Base-by-base conservation (phyloP, 2,888 invertebrate genomes). In the Papilio gigon region DNA sequence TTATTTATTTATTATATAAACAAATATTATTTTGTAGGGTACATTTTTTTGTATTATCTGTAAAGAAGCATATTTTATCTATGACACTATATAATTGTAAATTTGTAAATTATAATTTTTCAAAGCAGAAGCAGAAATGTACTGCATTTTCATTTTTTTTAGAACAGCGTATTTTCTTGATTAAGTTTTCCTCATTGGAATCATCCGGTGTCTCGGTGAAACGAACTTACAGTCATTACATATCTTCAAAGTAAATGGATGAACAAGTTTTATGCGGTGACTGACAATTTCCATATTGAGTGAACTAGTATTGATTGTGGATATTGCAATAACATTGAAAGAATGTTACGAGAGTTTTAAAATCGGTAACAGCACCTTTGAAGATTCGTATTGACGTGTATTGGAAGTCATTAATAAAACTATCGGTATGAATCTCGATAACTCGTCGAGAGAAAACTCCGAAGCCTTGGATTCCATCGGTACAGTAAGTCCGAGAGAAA, bases 401-500 rank as follows among this genome's bases (percentile, higher is more conserved):
- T 37, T 59, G n/a, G 11, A 65, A n/a, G 40, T 25, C 17, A 20
- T 64, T 50, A n/a, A 76, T 72, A 75, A 77, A 65, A 77, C 77
- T 86, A 77, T 77, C 88, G 88, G 84, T 77, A 91, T 92, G 91
- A 90, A 90, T 90, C 80, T 88, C 75, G 90, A 91, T 80, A 90
- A 86, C 77, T 86, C 89, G 20, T 85, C 90, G 60, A 88, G 88
- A 83, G 92, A 92, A 77, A 90, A 89, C 79, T 85, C 88, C 47
- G 91, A 91, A 84, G 83, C 87, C 40, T 78, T 87, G 67, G 91
- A 92, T 76, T 83, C 85, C 64, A 82, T 89, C 71, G 83, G 86
- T 62, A 86, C 89, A 14, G 88, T 89, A 60, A 90, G 89, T 74
- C 89, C 91, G 4, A 84, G 86, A 80, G 92, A 92, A 77, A 92